Base-by-base conservation (phyloP, 2,797 vertebrate species). In the Rhinoraja longicauda region DNA sequence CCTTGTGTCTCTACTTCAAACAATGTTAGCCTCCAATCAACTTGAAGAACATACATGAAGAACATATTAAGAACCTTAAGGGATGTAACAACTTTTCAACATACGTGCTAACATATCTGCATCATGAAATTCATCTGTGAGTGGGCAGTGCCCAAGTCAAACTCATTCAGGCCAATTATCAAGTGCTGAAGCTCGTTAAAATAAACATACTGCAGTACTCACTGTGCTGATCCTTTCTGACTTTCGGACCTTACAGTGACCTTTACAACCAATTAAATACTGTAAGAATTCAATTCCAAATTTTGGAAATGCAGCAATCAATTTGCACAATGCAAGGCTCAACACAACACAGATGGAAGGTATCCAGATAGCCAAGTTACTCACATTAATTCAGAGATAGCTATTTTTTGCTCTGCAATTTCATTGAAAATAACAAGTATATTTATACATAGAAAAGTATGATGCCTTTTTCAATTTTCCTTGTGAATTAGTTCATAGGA, bases 361-460 rank as follows among this genome's bases (percentile, higher is more conserved):
- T 88, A 13, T n/a, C 26, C 29, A 62, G 29, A 19, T 86, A 86
- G 32, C 62, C 84, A 19, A n/a, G 53, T 86, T 88, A 88, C 32
- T 64, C 32, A 62, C 1, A 5, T 7, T 62, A 62, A 62, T 59
- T 62, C 15, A 88, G 62, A 26, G 13, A 32, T 64, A 67, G 36
- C 6, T 88, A 88, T 88, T 92, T 91, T 91, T 21, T 91, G 26
- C 39, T 53, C 39, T 53, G 72, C 24, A 45, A 67, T 59, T 88
- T 9, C 57, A 86, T 57, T 53, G 36, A 91, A 29, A 45, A 53
- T 53, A 91, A 73, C 36, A 29, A 24, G 70, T 57, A 6, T 26
- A 57, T 15, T 53, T 75, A 26, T 45, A 39, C 10, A 92, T 45
- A 13, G 36, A 29, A 92, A 92, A 73, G 21, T 45, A 19, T 73